Conservation (phyloP, 2,113 vertebrate genomes). For the Syrmaticus mikado region DNA sequence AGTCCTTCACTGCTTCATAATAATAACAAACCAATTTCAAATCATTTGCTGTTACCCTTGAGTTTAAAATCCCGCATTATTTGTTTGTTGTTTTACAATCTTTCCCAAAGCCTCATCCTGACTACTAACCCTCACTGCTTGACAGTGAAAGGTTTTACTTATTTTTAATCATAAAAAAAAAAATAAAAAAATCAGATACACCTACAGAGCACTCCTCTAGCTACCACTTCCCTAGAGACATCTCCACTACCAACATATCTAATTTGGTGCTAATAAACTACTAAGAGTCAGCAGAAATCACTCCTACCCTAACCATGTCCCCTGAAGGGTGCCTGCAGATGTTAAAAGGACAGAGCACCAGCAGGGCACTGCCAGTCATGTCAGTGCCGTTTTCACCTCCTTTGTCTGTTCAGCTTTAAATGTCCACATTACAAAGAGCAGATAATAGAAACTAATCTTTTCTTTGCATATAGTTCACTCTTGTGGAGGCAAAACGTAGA, state of each 20-base stretch:
- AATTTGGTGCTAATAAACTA: conserved; percentile 54
- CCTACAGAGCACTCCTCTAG: background rate
- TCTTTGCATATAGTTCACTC: background rate
- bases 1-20: background rate
- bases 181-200: background rate
- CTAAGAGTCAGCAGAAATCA: conserved; percentile 51
- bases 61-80: fast-evolving
- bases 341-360: conserved; percentile 33
- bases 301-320: background rate
- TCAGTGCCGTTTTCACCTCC: background rate
- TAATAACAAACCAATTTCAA: background rate
- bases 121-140: background rate
- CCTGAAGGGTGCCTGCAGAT: background rate
- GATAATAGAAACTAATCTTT: conserved; percentile 9
- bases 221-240: background rate
- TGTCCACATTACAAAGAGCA: background rate
- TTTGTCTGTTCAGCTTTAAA: conserved; percentile 23
- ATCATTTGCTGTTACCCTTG: background rate
- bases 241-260: background rate
- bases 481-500: background rate
- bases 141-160: background rate
- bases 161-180: background rate
- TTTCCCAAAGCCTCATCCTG: background rate
- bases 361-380: background rate
- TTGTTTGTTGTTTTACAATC: background rate